These are phyloP conservation scores for Brienomyrus brachyistius DNA, from an alignment of 2,113 vertebrate species.

Conservation along the genomic window DNA sequence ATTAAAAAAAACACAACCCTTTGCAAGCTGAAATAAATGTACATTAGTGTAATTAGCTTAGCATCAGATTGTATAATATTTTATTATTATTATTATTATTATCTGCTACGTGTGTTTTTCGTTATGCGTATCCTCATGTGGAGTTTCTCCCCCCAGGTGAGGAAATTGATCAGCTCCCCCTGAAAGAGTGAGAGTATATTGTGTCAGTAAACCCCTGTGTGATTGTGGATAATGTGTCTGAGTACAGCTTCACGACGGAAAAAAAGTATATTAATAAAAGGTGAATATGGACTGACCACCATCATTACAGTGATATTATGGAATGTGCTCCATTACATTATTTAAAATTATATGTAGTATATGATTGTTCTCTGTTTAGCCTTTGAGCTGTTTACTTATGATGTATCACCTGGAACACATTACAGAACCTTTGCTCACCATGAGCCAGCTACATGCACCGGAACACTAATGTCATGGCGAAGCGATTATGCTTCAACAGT, in stretches of 20 bases:
- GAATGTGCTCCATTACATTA: not conserved
- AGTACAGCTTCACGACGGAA: conserved; percentile 58
- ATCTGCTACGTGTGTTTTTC: not conserved
- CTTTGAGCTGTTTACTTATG: not conserved
- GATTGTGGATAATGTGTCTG: conserved; percentile 54
- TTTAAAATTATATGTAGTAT: not conserved
- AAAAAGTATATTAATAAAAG: conserved; percentile 42
- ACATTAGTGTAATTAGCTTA: conserved; percentile 7
- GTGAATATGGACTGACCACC: not conserved
- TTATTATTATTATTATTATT: conserved; percentile 6
- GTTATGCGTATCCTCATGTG: not conserved
- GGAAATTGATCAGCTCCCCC: not conserved
- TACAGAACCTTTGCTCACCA: not conserved
- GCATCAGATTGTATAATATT: not conserved
- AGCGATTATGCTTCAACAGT: not conserved
- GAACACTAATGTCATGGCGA: not conserved
- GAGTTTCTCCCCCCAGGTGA: not conserved
- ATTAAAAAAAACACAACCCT: not conserved
- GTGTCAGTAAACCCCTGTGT: conserved; percentile 34
- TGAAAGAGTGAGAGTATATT: not conserved
- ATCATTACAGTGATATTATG: not conserved
- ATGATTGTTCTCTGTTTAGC: not conserved
- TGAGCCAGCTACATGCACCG: not conserved
- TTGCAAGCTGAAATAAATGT: not conserved
- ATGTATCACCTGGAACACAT: not conserved